Evolutionary conservation across 2,797 vertebrate genomes (phyloP), one percentile per base, ranked within the genome.

Genomic region (Carduelis carduelis): DNA sequence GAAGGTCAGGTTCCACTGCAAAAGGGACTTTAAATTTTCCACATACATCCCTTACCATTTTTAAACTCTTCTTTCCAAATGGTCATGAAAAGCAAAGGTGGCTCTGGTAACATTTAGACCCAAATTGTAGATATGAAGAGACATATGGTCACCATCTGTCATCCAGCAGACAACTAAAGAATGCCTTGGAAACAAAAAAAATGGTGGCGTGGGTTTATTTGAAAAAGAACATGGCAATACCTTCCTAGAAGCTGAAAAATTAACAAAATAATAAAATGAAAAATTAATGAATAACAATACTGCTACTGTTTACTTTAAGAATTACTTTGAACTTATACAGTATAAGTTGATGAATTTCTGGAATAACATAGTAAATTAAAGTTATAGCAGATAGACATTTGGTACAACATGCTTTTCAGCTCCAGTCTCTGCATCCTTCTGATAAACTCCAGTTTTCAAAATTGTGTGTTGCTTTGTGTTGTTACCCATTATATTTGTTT

Each of bases 371-470:
- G 12, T 19, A 37, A 74, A 39, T 35, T 24, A 27, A 34, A 56
- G 11, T 39, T 65, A 14, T 55, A 75, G 23, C 8, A 55, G 10
- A 23, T 5, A 30, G 28, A 24, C 6, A 8, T 32, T 8, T 53
- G 32, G 13, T 12, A 20, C n/a, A 65, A 12, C 19, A n/a, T 22
- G 28, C 14, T 52, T 21, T 60, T 37, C 46, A 64, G 39, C 11
- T 78, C 46, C 78, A 44, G 7, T 20, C 55, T 44, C 64, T 74
- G 15, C 57, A 56, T 8, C 30, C 7, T 87, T 78, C 21, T 20
- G 14, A 37, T 32, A 84, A 90, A 94, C 17, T 60, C 59, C 24
- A 52, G 22, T 43, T 64, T 86, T 81, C 55, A 64, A 72, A 92
- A 28, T 2, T 20, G 3, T 28, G 27, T 8, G 4, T 19, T 76